Percentiles rank a stretch among this genome's conserved stretches.
Evolutionary conservation across 2,797 vertebrate genomes (phyloP).

Genomic region (Enoplosus armatus): DNA sequence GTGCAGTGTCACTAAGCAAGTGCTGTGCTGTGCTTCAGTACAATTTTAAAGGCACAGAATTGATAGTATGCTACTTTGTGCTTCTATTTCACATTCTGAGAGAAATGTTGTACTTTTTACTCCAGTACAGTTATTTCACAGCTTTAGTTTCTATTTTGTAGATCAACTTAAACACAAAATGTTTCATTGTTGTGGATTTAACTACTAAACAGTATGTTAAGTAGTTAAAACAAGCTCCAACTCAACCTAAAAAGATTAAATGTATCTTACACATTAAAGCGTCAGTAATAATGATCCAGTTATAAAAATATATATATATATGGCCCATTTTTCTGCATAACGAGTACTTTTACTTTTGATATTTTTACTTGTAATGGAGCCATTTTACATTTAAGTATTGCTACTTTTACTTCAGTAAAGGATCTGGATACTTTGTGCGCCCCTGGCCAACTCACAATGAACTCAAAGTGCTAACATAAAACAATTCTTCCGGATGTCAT

Average conservation of each 20-base stretch:
- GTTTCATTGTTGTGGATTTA: neutral
- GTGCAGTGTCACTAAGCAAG: neutral
- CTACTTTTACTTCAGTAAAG: slow-evolving; percentile 1
- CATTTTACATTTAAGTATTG: neutral
- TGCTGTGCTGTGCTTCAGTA: neutral
- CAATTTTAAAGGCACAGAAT: no score
- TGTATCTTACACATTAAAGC: neutral
- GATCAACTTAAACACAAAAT: neutral
- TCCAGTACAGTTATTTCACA: neutral
- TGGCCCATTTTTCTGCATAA: neutral
- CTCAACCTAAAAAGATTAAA: neutral
- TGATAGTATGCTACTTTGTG: neutral
- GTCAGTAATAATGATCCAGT: neutral
- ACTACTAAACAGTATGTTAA: neutral
- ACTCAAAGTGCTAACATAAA: neutral
- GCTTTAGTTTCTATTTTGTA: neutral
- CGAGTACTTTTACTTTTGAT: neutral
- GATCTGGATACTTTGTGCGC: neutral
- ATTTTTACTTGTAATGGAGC: neutral
- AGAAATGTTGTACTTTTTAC: neutral
- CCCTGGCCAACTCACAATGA: no score
- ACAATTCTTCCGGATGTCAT: neutral
- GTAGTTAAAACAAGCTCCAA: neutral
- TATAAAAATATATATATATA: neutral
- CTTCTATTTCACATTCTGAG: neutral